These are phyloP conservation scores for Mesembrinibis cayennensis DNA, from an alignment of 2,113 vertebrate genomes.

Conservation along the genomic window DNA sequence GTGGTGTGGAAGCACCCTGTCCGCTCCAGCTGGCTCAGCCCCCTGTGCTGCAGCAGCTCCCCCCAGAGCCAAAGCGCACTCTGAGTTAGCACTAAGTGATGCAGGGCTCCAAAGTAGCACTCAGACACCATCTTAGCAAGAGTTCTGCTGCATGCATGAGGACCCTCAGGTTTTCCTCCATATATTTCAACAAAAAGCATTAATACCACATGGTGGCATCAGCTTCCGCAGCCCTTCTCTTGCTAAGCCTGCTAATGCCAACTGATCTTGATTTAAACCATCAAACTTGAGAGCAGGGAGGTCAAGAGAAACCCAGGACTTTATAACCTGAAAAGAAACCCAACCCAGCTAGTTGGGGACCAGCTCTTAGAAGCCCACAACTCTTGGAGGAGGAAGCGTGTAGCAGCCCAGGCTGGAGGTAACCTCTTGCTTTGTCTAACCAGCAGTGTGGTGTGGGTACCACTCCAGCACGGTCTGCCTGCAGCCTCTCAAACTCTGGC, in stretches of 20 bases:
- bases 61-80: neutral
- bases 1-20: neutral
- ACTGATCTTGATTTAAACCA: neutral
- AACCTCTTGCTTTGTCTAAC: neutral
- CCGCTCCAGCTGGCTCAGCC: neutral
- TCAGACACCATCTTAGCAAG: neutral
- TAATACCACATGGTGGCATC: neutral
- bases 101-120: neutral
- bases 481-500: neutral
- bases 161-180: neutral
- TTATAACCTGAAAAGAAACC: neutral
- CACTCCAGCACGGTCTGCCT: neutral
- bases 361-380: neutral
- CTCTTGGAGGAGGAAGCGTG: neutral
- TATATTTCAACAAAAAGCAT: neutral
- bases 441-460: neutral
- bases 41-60: neutral
- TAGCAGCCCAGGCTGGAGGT: neutral
- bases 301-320: neutral
- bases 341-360: neutral
- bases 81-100: neutral
- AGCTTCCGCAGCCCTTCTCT: neutral
- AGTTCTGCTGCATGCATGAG: neutral
- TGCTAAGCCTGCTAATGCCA: neutral
- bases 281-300: neutral